Conservation (phyloP, 2,113 vertebrate genomes). For the Notechis scutatus region DNA sequence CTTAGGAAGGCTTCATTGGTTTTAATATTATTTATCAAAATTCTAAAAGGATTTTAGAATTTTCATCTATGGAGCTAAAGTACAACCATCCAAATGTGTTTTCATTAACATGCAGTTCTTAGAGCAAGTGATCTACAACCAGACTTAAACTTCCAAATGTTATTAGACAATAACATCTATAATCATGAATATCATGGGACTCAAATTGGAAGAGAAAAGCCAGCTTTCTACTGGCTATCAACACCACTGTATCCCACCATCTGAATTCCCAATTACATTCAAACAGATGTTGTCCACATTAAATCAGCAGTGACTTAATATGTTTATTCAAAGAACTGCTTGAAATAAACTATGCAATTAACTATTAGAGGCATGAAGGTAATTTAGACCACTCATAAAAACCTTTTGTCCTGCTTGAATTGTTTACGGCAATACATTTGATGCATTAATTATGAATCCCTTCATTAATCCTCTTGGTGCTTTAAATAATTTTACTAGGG, state of each 20-base stretch:
- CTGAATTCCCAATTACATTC: not conserved
- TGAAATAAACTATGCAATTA: not conserved
- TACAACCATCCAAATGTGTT: not conserved
- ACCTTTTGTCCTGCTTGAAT: not conserved
- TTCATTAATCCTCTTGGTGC: not conserved
- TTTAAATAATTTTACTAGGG: not conserved
- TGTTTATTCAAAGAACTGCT: not conserved
- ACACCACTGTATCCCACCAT: not conserved
- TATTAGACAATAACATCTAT: not conserved
- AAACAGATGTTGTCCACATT: not conserved
- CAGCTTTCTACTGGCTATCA: not conserved
- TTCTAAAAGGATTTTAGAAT: not conserved
- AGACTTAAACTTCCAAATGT: not conserved
- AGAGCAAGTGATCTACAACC: not conserved
- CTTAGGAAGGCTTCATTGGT: not conserved
- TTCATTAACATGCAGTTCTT: not conserved
- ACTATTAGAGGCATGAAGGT: not conserved
- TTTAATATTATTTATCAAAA: not conserved
- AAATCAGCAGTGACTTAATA: not conserved
- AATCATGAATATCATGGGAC: not conserved
- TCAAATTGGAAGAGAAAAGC: not conserved
- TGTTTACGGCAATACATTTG: not conserved
- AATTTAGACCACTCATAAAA: not conserved
- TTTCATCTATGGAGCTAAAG: not conserved
- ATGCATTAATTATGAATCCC: not conserved